Evolutionary conservation across 1,140 invertebrate species (phyloP), one percentile per base, ranked within the genome.

Genomic region (Megathymus violae): DNA sequence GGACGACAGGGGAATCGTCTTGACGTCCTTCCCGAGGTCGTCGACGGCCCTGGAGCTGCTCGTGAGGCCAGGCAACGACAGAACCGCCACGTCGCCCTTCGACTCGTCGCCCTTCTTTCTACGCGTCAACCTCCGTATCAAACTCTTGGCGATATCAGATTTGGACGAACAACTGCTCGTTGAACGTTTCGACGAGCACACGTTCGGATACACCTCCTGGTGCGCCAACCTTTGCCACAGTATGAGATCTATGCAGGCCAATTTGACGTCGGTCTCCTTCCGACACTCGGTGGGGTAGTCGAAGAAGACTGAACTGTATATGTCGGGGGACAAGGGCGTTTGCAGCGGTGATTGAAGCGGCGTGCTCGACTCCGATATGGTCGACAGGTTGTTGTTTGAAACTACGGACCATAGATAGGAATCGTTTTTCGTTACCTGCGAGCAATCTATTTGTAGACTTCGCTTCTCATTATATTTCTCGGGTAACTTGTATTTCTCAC

Each of bases 231-330:
- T 76, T 58, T 92, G 86, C 91, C 91, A 92, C 10, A 91, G 68
- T 58, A 92, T 89, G 14, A 92, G 85, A 58, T 92, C 85, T 51
- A 90, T 81, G 46, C 85, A 89, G 0, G 81, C 75, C 9, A 90
- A 67, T 13, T 68, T 70, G 1, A 74, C 66, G 19, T 88, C 74
- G 0, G 71, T 43, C 19, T 54, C 19, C 4, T 65, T 61, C 14
- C 83, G 76, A 31, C 3, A 31, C 9, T 48, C 64, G 3, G 73
- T 67, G 0, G 67, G 51, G 36, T 81, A 88, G 65, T 88, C 85
- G 59, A 89, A 89, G 76, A 88, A 89, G 52, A 89, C 82, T 22
- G 87, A 85, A 41, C 80, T 85, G 43, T 85, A 87, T 65, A 89
- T 76, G 5, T 86, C 85, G 0, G 85, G 76, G 0, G 87, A 75